Conservation (phyloP, 2,113 vertebrate genomes). For the Charadrius vociferus region DNA sequence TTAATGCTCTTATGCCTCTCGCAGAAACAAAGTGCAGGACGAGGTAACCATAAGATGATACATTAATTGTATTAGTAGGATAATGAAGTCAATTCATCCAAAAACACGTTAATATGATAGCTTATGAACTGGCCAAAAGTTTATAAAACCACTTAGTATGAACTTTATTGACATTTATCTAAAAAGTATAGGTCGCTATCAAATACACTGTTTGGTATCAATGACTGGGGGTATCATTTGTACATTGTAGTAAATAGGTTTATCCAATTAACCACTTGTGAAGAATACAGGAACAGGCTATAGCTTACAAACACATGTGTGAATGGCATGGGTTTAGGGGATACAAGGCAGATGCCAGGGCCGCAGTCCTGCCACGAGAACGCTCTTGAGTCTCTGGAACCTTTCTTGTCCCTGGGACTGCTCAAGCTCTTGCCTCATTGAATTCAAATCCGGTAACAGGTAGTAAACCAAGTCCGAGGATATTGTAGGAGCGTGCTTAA, state of each 20-base stretch:
- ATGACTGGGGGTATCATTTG: neutral
- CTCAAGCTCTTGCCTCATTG: neutral
- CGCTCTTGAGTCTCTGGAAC: accelerated
- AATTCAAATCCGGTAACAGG: neutral
- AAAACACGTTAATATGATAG: neutral
- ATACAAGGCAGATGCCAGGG: neutral
- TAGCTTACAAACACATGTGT: accelerated
- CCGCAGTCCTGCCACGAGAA: accelerated
- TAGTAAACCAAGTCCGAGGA: neutral
- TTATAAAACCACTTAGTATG: constrained; percentile 17
- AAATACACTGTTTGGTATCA: neutral
- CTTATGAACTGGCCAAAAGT: constrained; percentile 9
- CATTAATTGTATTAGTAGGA: constrained; percentile 2
- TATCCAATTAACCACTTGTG: neutral
- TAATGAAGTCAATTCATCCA: constrained; percentile 37
- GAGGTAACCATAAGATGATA: neutral
- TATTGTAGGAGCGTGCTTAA: neutral
- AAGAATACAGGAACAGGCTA: neutral
- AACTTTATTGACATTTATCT: neutral
- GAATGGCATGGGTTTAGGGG: neutral
- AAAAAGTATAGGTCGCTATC: neutral
- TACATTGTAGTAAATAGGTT: neutral
- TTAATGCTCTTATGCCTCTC: neutral
- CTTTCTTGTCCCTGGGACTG: neutral
- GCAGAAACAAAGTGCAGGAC: neutral